phyloP scores from a whole-genome alignment of 1,140 invertebrate genomes.

The Lithobius niger region DNA sequence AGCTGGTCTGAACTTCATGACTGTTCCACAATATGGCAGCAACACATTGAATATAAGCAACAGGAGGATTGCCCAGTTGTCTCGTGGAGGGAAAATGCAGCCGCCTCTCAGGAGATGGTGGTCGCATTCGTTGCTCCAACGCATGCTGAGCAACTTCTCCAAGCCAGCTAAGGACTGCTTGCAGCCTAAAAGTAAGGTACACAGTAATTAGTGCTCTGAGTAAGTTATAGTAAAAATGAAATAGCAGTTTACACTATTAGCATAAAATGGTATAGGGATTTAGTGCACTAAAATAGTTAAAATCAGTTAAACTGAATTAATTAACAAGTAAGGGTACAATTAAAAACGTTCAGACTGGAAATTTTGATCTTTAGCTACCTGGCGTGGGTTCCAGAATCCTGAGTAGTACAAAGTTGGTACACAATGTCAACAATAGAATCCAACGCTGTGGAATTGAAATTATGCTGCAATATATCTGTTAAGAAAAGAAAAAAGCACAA shows the following conservation, averaged over 20 bases:
- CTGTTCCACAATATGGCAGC: constrained; percentile 71
- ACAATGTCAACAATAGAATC: constrained; percentile 66
- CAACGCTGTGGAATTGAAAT: constrained; percentile 19
- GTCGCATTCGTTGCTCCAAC: no score
- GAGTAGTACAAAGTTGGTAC: constrained; percentile 52
- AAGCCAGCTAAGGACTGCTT: constrained; percentile 47
- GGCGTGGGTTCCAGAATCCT: constrained; percentile 30
- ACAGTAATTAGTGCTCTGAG: no score
- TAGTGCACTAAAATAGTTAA: no score
- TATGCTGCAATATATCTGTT: not conserved
- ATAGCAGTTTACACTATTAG: no score
- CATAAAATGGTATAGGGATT: no score
- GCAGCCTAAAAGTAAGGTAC: constrained; percentile 37
- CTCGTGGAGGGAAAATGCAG: no score
- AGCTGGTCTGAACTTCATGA: constrained; percentile 42
- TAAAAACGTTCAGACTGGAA: no score
- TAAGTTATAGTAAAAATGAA: not conserved
- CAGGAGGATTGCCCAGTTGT: no score
- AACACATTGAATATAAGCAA: constrained; percentile 48
- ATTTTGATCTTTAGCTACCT: constrained; percentile 19
- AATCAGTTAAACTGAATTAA: no score
- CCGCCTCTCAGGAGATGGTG: no score
- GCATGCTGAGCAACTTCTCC: constrained; percentile 38
- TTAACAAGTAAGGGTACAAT: no score
- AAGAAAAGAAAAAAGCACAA: no score